Base-by-base conservation (phyloP, 1,140 invertebrate genomes). In the Cyrtorhinus lividipennis region DNA sequence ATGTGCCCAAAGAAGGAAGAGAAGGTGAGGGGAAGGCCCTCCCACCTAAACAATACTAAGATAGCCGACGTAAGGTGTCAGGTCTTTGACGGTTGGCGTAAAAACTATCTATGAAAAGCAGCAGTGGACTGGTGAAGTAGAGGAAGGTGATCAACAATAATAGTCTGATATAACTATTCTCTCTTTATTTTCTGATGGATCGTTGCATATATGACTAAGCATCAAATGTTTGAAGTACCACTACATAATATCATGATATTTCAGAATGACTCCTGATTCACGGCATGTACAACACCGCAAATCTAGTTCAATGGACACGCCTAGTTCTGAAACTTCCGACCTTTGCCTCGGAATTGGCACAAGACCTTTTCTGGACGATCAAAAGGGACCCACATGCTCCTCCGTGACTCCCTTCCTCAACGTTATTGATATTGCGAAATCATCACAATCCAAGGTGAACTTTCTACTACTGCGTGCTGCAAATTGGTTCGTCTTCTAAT, bases 251-350 rank as follows among this genome's bases (percentile, higher is more conserved):
- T 44, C n/a, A 10, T 10, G n/a, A 5, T 53, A 53, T 22, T 53
- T 13, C 48, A 53, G 20, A 53, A 53, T 38, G 20, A 10, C 20
- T 20, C 18, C 5, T 53, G 20, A 15, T 53, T 53, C 20, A 5
- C 10, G 48, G 18, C 10, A 13, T 12, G 20, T 53, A 53, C 48
- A 53, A 69, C 87, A 90, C 72, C 79, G 85, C 59, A 90, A 90
- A 74, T 88, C 86, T 24, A 86, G 88, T 69, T 88, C 86, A 22
- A 74, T 90, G 18, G 87, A 90, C 20, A 20, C 8, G 10, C 48
- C 48, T 10, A 15, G 48, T 20, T 15, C 20, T 53, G 48, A 53
- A n/a, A n/a, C n/a, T 53, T 5, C 10, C 20, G 48, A 53, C 20
- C 8, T n/a, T n/a, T n/a, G n/a, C n/a, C n/a, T n/a, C n/a, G n/a